A percentile compares a stretch with the other conserved stretches of the same genome.
phyloP scores from a whole-genome alignment of 1,140 invertebrate genomes.

The Drosophila equinoxialis region DNA sequence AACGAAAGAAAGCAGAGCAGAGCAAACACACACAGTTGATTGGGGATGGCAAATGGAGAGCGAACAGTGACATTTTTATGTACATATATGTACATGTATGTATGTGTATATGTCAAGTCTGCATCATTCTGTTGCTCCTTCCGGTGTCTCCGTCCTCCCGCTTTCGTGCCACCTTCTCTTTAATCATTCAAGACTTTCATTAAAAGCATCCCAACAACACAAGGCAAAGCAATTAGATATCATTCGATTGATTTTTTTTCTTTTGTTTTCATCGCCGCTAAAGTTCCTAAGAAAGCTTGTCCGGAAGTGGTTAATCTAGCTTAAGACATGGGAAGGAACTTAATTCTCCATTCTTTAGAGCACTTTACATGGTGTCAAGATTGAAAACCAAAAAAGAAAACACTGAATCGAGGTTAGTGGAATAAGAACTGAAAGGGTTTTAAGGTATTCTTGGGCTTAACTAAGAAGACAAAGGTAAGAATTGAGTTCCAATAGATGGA shows the following conservation, averaged over 20 bases:
- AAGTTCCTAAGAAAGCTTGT: not conserved
- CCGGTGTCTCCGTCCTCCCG: not conserved
- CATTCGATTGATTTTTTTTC: not conserved
- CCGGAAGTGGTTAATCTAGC: not conserved
- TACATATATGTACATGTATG: conserved; percentile 8
- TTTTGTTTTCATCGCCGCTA: not conserved
- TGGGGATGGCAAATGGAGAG: conserved; percentile 37
- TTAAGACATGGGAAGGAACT: not conserved
- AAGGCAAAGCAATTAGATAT: conserved; percentile 39
- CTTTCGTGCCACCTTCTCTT: conserved; percentile 21
- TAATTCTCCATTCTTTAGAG: not conserved
- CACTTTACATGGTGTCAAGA: not conserved
- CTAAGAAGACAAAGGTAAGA: not conserved
- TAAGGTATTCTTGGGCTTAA: not conserved
- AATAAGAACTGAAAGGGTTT: not conserved
- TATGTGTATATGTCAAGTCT: too few species aligned
- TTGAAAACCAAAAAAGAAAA: not conserved
- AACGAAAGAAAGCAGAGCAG: not conserved
- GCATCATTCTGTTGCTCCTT: not conserved
- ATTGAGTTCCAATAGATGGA: not conserved
- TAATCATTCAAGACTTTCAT: conserved; percentile 49
- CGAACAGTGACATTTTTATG: conserved; percentile 13
- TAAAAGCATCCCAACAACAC: conserved; percentile 23
- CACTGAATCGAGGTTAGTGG: conserved; percentile 5
- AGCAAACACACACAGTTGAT: conserved; percentile 29